Base-by-base conservation (phyloP, 2,888 invertebrate genomes). In the Apamea crenata region DNA sequence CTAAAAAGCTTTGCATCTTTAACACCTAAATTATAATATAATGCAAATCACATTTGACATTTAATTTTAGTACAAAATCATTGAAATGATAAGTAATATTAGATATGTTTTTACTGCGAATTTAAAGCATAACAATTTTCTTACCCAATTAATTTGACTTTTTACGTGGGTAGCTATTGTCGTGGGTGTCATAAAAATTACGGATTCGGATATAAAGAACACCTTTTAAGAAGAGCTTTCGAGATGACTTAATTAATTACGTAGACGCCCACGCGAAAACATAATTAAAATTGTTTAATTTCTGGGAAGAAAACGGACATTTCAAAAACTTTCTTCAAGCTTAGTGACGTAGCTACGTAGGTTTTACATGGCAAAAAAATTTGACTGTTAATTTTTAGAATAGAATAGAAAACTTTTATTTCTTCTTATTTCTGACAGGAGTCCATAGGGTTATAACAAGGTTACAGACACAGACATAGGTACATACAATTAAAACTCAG, bases 181-280 rank as follows among this genome's bases (percentile, higher is more conserved):
- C 40, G 50, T 79, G 81, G 74, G 81, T 63, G 21, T 81, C 32
- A 36, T n/a, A 73, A 81, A 81, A 53, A 74, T 53, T 44, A 50
- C 14, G 2, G 36, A 80, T 81, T 74, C 0, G 8, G 6, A 36
- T 18, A 29, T n/a, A 44, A 36, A 63, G n/a, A 53, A 53, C 14
- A 36, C 44, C 21, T 79, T 44, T 63, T 63, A 74, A 44, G 44
- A 63, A 65, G 44, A 74, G 16, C 32, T 56, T 56, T 59, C n/a
- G 44, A 36, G 44, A 36, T 73, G 44, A 74, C 21, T 63, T 36
- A 65, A 65, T 74, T 65, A 81, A 81, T 56, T 29, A 74, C 14
- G 61, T 29, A 25, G 65, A 47, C 32, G 40, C 36, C 44, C n/a
- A 65, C 63, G 53, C 14, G 32, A 47, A 74, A 65, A 79, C 29